Evolutionary conservation across 2,888 invertebrate species (phyloP).

Genomic region (Hipparchia sbordonii): DNA sequence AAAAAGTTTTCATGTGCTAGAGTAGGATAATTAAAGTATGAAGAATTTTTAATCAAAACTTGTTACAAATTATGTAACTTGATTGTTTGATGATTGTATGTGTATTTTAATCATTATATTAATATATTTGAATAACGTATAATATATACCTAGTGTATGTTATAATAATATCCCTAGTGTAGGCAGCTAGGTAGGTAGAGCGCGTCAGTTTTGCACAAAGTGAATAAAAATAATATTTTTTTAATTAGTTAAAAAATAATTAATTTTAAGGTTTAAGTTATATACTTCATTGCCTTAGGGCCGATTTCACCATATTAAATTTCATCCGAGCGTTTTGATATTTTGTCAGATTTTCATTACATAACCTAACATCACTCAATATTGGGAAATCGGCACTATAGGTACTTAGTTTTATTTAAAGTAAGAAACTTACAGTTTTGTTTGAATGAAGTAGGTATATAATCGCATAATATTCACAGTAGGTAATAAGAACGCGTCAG

Average conservation of each 20-base stretch:
- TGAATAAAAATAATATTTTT: slow-evolving; percentile 40
- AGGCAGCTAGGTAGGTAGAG: not conserved
- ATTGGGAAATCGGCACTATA: too few relatives aligned
- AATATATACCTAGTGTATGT: too few relatives aligned
- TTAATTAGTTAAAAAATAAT: not conserved
- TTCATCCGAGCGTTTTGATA: too few relatives aligned
- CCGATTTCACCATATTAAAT: too few relatives aligned
- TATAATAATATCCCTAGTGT: too few relatives aligned
- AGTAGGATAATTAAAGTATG: not conserved
- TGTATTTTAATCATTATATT: slow-evolving; percentile 10
- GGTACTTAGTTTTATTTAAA: too few relatives aligned
- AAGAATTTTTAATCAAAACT: slow-evolving; percentile 50
- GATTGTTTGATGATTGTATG: slow-evolving; percentile 52
- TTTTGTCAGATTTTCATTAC: too few relatives aligned
- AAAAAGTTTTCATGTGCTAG: slow-evolving; percentile 7
- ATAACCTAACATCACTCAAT: too few relatives aligned
- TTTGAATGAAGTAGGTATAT: not conserved
- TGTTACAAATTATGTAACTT: slow-evolving; percentile 60
- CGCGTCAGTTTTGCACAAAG: slow-evolving; percentile 65
- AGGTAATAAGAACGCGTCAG: slow-evolving; percentile 23
- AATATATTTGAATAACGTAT: too few relatives aligned
- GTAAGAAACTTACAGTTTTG: not conserved
- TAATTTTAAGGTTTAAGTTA: not conserved
- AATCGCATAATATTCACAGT: slow-evolving; percentile 1
- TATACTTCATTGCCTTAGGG: too few relatives aligned